Conservation (phyloP, 2,888 invertebrate genomes). For the Sarcophaga rosellei region DNA sequence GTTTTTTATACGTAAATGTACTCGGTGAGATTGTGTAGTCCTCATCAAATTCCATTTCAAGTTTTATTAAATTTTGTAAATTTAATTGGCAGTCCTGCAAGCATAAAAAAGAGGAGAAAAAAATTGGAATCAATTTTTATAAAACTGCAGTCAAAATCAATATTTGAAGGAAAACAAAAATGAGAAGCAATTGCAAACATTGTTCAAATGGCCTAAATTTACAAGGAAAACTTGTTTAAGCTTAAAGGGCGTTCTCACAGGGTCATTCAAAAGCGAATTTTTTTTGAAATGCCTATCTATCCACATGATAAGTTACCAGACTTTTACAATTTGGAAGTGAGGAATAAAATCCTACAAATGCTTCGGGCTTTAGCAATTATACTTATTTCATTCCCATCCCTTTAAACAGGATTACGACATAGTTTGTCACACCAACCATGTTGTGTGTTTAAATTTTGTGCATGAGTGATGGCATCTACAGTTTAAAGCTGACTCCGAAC, state of each 20-base stretch:
- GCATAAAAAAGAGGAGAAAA: neutral
- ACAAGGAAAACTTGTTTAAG: slow-evolving; percentile 1
- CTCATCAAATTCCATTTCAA: slow-evolving; percentile 81
- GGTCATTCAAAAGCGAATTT: too few species aligned
- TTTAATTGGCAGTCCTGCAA: slow-evolving; percentile 81
- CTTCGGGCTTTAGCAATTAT: too few species aligned
- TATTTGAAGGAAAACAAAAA: neutral
- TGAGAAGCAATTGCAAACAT: neutral
- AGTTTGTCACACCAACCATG: too few species aligned
- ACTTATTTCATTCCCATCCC: too few species aligned
- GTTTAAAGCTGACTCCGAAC: too few species aligned
- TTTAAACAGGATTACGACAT: too few species aligned
- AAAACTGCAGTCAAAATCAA: slow-evolving; percentile 5
- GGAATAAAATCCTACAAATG: too few species aligned
- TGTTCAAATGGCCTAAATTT: neutral
- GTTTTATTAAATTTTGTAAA: slow-evolving; percentile 81
- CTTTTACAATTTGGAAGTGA: too few species aligned
- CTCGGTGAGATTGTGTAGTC: slow-evolving; percentile 81
- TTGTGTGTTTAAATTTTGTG: too few species aligned
- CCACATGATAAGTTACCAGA: too few species aligned
- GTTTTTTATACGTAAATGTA: slow-evolving; percentile 80
- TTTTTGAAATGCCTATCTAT: too few species aligned
- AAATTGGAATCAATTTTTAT: neutral
- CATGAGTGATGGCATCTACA: too few species aligned
- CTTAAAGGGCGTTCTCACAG: neutral